Percentiles rank a stretch among this genome's conserved stretches.
Evolutionary conservation across 2,797 vertebrate species (phyloP).

Genomic region (Megalops cyprinoides): DNA sequence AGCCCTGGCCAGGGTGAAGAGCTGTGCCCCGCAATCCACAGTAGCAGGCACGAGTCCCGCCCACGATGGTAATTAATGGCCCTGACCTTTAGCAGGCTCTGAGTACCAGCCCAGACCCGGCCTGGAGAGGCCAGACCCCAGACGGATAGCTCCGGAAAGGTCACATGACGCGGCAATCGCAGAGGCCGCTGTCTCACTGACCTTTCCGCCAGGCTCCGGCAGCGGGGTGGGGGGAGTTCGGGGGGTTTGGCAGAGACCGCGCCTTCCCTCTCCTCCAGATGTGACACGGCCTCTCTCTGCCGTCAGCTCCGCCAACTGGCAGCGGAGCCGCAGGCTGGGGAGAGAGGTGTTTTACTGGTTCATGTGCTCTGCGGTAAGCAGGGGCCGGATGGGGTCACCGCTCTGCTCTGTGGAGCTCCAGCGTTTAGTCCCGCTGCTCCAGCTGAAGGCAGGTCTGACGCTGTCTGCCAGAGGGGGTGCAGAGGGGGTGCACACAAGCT

Average conservation of each 20-base stretch:
- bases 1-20: neutral
- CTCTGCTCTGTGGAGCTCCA: no score
- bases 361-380: no score
- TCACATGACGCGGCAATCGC: constrained; percentile 24
- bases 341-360: no score
- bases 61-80: constrained; percentile 42
- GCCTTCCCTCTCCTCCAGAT: neutral
- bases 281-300: neutral
- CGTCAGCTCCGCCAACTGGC: no score
- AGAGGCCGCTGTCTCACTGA: constrained; percentile 9
- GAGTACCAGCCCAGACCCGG: constrained; percentile 35
- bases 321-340: no score
- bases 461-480: no score
- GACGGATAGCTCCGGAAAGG: constrained; percentile 26
- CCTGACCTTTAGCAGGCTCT: constrained; percentile 46
- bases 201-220: constrained; percentile 18
- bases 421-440: no score
- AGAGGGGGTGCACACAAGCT: no score
- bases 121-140: constrained; percentile 13
- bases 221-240: neutral
- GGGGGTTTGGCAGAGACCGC: neutral
- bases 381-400: no score
- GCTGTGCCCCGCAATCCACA: neutral
- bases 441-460: no score
- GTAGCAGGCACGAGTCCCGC: neutral